Conservation (phyloP, 2,113 vertebrate genomes). For the Aphyosemion australe region DNA sequence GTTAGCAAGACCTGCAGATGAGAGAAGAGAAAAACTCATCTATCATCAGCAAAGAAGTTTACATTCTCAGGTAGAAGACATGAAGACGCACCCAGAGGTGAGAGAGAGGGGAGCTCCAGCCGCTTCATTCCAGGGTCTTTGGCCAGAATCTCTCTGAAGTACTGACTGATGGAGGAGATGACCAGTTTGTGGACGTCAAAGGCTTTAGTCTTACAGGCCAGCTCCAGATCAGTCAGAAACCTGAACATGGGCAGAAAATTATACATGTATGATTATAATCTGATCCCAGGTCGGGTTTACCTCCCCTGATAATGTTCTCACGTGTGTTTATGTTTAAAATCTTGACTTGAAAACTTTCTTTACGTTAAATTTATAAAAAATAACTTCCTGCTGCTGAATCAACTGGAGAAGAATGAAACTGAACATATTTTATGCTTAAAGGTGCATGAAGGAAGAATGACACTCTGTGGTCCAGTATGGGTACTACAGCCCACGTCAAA, state of each 20-base stretch:
- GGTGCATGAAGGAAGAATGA: no score
- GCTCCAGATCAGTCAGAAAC: slow-evolving; percentile 84
- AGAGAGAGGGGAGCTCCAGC: slow-evolving; percentile 80
- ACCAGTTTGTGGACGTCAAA: slow-evolving; percentile 85
- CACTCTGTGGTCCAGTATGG: no score
- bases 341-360: no score
- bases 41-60: background rate
- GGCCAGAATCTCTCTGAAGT: slow-evolving; percentile 82
- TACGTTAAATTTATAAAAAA: no score
- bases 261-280: no score
- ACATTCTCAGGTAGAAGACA: background rate
- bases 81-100: slow-evolving; percentile 73
- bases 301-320: no score
- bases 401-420: no score
- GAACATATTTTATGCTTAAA: no score
- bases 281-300: no score
- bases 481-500: no score
- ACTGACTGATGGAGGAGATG: slow-evolving; percentile 84
- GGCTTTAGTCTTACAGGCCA: slow-evolving; percentile 85
- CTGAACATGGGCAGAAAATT: slow-evolving; percentile 23
- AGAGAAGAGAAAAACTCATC: background rate
- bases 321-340: no score
- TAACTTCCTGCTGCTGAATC: no score
- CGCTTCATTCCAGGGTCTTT: slow-evolving; percentile 81
- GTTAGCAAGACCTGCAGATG: slow-evolving; percentile 77